Conservation (phyloP, 2,113 vertebrate genomes). For the Alethe castanea region DNA sequence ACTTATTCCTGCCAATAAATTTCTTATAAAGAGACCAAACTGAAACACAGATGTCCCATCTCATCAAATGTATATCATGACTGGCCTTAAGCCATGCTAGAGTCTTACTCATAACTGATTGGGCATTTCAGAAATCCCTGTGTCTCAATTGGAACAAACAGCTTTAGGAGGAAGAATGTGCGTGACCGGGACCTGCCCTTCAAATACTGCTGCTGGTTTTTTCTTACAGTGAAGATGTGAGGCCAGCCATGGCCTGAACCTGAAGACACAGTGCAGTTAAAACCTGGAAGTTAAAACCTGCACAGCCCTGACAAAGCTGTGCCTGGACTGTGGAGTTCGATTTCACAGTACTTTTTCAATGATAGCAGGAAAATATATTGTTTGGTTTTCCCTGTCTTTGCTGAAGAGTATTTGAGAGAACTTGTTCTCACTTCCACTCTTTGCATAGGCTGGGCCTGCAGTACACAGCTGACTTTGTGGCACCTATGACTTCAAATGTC, state of each 20-base stretch:
- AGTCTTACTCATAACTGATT: slow-evolving; percentile 5
- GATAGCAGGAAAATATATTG: not conserved
- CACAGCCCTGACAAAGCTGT: not conserved
- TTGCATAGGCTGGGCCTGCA: not conserved
- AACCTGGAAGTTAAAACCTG: not conserved
- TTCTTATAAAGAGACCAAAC: slow-evolving; percentile 16
- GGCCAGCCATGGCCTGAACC: not conserved
- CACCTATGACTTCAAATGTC: not conserved
- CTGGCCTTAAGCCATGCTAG: slow-evolving; percentile 3
- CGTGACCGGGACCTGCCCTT: not conserved
- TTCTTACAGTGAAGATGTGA: not conserved
- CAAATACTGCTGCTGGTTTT: not conserved
- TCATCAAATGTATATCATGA: slow-evolving; percentile 25
- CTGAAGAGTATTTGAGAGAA: not conserved
- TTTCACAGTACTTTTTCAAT: not conserved
- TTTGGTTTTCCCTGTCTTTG: not conserved
- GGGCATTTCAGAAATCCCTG: slow-evolving; percentile 22
- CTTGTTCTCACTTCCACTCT: not conserved
- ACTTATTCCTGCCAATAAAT: slow-evolving; percentile 18
- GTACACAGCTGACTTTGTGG: not conserved
- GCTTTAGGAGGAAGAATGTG: not conserved
- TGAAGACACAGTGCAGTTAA: not conserved
- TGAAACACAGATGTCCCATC: slow-evolving; percentile 57
- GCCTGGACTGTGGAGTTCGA: not conserved
- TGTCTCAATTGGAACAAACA: slow-evolving; percentile 9